These are phyloP conservation scores for Leucopternis melanops DNA, from an alignment of 2,113 vertebrate species.

Conservation along the genomic window DNA sequence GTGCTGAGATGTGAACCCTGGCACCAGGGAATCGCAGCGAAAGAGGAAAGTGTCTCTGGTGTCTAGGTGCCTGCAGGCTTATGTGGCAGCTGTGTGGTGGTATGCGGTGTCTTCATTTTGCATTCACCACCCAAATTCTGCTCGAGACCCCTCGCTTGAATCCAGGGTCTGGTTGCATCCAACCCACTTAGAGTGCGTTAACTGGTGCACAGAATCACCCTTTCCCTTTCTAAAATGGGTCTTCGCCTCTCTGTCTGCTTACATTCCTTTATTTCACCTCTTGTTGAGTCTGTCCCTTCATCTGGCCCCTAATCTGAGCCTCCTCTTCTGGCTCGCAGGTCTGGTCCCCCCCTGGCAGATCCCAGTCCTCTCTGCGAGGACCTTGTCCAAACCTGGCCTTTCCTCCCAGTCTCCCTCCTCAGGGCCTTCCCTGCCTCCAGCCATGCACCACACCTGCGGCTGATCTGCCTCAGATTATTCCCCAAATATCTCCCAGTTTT, in stretches of 20 bases:
- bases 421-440: neutral
- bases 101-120: neutral
- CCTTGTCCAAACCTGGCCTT: neutral
- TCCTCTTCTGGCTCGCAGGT: neutral
- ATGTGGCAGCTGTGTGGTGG: neutral
- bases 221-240: neutral
- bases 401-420: neutral
- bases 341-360: neutral
- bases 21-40: fast-evolving
- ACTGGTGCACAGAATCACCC: neutral
- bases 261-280: neutral
- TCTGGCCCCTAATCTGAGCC: neutral
- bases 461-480: neutral
- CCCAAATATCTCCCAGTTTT: neutral
- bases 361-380: fast-evolving
- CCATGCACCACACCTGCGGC: neutral
- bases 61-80: neutral
- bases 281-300: neutral
- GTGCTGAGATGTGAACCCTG: neutral
- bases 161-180: neutral
- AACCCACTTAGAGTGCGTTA: neutral
- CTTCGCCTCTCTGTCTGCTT: neutral
- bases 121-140: neutral
- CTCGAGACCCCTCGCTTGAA: neutral
- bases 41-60: neutral